Percentiles rank a stretch among this genome's conserved stretches.
phyloP scores from a whole-genome alignment of 2,888 invertebrate genomes.

The Sipha maydis region DNA sequence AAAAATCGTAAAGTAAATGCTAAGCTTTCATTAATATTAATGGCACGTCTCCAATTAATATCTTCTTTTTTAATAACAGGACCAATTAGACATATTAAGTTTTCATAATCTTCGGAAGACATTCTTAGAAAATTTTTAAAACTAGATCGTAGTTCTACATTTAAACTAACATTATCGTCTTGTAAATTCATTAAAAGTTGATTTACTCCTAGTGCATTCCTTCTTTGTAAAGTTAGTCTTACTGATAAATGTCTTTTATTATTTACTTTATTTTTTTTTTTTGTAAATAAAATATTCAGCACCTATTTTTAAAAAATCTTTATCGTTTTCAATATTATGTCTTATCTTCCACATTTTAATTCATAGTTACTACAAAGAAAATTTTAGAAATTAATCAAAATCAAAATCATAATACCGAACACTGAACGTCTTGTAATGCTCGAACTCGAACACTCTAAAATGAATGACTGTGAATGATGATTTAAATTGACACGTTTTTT shows the following conservation, averaged over 20 bases:
- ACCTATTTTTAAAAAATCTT: not conserved
- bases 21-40: not conserved
- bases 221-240: not conserved
- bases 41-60: not conserved
- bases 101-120: not conserved
- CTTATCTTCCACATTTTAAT: not conserved
- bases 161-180: not conserved
- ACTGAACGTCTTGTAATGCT: too few relatives aligned
- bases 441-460: too few relatives aligned
- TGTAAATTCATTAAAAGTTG: not conserved
- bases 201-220: not conserved
- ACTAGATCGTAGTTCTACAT: conserved; percentile 7
- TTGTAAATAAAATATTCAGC: not conserved
- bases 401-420: too few relatives aligned
- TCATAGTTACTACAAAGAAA: too few relatives aligned
- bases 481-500: too few relatives aligned
- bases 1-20: not conserved
- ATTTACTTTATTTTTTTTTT: not conserved
- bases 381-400: too few relatives aligned
- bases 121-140: conserved; percentile 2
- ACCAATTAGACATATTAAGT: not conserved
- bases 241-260: not conserved
- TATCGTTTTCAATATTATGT: not conserved
- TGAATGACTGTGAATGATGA: too few relatives aligned
- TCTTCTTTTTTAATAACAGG: not conserved